Conservation (phyloP, 2,113 vertebrate species). For the Phyllopteryx taeniolatus region DNA sequence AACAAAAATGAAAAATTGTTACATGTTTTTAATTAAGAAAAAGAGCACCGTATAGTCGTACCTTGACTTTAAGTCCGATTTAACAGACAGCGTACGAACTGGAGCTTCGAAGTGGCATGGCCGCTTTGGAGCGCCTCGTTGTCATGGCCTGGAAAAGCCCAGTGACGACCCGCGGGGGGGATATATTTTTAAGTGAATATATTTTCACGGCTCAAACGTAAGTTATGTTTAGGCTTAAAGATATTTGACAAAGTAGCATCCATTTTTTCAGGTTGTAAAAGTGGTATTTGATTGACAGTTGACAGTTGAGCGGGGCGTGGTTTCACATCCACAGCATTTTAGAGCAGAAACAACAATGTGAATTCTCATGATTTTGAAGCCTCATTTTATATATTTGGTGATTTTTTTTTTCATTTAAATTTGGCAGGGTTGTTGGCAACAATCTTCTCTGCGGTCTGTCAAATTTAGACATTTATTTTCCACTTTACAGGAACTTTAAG, state of each 20-base stretch:
- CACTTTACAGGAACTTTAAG: conserved; percentile 44
- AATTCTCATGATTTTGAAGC: background rate
- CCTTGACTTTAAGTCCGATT: background rate
- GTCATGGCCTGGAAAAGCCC: background rate
- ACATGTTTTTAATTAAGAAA: no score
- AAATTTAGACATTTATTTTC: background rate
- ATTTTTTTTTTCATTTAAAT: background rate
- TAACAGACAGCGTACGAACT: background rate
- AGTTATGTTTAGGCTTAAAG: no score
- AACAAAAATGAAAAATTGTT: background rate
- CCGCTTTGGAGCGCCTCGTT: background rate
- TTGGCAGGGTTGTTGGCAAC: background rate
- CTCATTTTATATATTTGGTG: background rate
- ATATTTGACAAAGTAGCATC: no score
- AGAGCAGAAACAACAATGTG: background rate
- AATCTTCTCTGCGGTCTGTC: background rate
- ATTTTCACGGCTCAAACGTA: no score
- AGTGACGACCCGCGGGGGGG: no score
- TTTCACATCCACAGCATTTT: background rate
- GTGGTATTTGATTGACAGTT: no score
- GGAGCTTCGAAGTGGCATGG: background rate
- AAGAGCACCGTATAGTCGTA: no score
- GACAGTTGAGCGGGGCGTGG: no score
- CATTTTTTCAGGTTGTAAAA: no score
- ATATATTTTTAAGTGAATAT: no score